A percentile compares a stretch with the other conserved stretches of the same genome.
These are phyloP conservation scores for Myopa testacea DNA, from an alignment of 2,888 invertebrate species.

Conservation along the genomic window DNA sequence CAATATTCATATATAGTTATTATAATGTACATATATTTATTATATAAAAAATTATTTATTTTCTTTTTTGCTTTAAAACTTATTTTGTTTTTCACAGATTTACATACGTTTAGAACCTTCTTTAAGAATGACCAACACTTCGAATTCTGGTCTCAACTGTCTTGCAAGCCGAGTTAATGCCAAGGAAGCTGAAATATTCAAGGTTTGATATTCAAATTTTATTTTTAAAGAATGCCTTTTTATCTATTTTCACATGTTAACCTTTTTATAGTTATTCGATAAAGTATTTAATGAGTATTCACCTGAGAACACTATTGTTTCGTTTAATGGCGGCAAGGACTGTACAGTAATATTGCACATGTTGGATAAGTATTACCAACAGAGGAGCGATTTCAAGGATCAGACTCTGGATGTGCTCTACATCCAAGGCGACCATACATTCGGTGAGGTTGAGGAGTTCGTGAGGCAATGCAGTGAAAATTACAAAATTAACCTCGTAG, in stretches of 20 bases:
- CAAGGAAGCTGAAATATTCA: conserved; percentile 14
- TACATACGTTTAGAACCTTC: background rate
- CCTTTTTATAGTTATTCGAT: conserved; percentile 71
- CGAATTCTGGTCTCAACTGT: background rate
- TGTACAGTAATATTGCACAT: conserved; percentile 92
- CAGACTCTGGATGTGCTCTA: conserved; percentile 79
- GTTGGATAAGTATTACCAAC: conserved; percentile 59
- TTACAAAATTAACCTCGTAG: conserved; percentile 81
- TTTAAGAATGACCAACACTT: background rate
- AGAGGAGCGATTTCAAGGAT: conserved; percentile 62
- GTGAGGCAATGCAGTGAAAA: conserved; percentile 77
- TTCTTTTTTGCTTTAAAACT: no score
- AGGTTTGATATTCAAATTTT: conserved; percentile 3
- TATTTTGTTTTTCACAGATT: no score
- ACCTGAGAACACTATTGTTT: conserved; percentile 84
- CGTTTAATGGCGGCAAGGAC: conserved; percentile 99
- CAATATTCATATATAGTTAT: no score
- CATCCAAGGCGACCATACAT: conserved; percentile 83
- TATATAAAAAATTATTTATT: no score
- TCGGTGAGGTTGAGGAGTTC: conserved; percentile 88
- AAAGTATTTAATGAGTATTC: conserved; percentile 75
- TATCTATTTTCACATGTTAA: background rate
- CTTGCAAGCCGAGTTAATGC: background rate
- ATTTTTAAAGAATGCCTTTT: background rate
- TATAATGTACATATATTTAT: no score